A percentile compares a stretch with the other conserved stretches of the same genome.
Conservation (phyloP, 2,113 vertebrate genomes). For the Capreolus pygargus region DNA sequence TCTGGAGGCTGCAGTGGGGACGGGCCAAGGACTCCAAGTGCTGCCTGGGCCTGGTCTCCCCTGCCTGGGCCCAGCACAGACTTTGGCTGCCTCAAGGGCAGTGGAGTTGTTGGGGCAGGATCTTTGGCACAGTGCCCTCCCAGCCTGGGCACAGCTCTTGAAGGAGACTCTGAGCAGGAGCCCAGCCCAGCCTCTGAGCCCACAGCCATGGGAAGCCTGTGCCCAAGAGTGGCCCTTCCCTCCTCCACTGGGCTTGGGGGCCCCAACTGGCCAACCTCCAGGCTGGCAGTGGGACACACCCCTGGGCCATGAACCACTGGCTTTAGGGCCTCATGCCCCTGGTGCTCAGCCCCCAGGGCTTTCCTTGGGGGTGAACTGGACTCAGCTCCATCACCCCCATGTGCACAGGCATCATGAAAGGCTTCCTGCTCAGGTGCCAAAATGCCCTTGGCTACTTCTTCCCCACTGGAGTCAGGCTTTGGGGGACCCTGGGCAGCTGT, state of each 20-base stretch:
- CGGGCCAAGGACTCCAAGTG: background rate
- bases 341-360: background rate
- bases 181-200: background rate
- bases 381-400: background rate
- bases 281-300: background rate
- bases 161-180: background rate
- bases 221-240: background rate
- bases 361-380: background rate
- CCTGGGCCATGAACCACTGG: background rate
- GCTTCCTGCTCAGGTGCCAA: background rate
- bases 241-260: background rate
- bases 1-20: background rate
- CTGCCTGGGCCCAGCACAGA: fast-evolving
- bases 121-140: background rate
- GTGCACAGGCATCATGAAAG: background rate
- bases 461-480: background rate
- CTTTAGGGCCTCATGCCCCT: background rate
- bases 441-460: background rate
- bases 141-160: background rate
- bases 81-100: background rate
- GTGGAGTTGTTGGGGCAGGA: background rate
- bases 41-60: background rate
- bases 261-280: background rate
- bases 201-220: background rate
- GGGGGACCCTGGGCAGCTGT: background rate